These are phyloP conservation scores for Euglossa dilemma DNA, from an alignment of 1,140 invertebrate genomes.

Conservation along the genomic window DNA sequence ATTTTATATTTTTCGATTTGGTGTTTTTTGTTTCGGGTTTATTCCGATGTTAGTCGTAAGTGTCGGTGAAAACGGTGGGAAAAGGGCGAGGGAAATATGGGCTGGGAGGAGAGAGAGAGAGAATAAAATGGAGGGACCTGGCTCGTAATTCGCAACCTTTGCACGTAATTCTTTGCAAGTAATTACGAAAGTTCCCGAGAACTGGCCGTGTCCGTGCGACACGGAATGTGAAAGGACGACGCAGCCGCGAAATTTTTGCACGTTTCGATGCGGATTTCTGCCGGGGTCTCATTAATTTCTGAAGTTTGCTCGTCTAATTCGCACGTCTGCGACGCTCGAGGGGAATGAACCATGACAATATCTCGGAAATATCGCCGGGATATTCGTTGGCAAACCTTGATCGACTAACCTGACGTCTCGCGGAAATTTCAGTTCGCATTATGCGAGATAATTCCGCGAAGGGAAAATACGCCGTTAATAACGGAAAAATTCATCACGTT, in stretches of 20 bases:
- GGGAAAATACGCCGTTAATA: not conserved
- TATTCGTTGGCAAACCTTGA: not conserved
- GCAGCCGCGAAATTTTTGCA: conserved; percentile 12
- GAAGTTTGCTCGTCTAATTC: conserved; percentile 13
- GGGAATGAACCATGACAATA: conserved; percentile 24
- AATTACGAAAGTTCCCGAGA: conserved; percentile 21
- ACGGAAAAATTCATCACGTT: not conserved
- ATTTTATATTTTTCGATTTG: no score
- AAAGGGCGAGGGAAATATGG: not conserved
- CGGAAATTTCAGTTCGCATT: not conserved
- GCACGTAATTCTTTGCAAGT: not conserved
- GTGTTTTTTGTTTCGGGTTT: no score
- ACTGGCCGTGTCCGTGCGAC: not conserved
- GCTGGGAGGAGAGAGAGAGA: not conserved
- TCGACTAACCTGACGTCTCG: not conserved
- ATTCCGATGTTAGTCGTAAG: no score
- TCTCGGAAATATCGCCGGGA: not conserved
- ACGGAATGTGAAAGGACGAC: conserved; percentile 29
- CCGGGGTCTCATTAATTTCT: conserved; percentile 9
- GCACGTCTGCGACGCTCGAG: conserved; percentile 25
- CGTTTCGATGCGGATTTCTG: conserved; percentile 14
- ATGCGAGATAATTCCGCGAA: not conserved
- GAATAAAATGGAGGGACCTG: not conserved
- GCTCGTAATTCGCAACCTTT: conserved; percentile 4
- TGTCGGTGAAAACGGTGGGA: no score